Percentiles rank a stretch among this genome's conserved stretches.
phyloP scores from a whole-genome alignment of 2,888 invertebrate species.

The Polydrusus tereticollis region DNA sequence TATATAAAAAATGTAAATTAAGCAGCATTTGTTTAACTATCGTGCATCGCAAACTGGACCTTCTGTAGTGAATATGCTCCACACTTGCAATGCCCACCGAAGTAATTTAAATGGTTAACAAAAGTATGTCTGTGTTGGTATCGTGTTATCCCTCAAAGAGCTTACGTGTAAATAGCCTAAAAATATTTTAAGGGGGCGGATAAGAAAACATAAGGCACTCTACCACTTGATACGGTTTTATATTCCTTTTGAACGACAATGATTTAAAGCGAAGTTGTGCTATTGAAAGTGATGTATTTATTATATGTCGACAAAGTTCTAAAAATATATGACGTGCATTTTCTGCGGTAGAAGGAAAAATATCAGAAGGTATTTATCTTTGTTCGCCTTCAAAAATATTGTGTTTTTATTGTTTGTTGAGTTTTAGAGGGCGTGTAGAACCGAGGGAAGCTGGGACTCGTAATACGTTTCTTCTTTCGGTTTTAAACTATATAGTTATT shows the following conservation, averaged over 20 bases:
- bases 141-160: not conserved
- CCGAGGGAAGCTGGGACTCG: not conserved
- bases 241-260: conserved; percentile 45
- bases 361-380: conserved; percentile 47
- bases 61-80: no score
- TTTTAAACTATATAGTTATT: not conserved
- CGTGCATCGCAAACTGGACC: no score
- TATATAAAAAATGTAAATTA: no score
- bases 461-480: not conserved
- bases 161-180: conserved; percentile 13
- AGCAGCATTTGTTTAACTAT: no score
- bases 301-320: conserved; percentile 45
- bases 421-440: conserved; percentile 5
- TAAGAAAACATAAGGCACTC: conserved; percentile 42
- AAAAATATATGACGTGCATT: conserved; percentile 38
- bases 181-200: conserved; percentile 31
- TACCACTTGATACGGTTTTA: conserved; percentile 39
- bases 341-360: conserved; percentile 46
- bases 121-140: no score
- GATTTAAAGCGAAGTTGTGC: conserved; percentile 45
- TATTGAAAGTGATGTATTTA: conserved; percentile 48
- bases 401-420: conserved; percentile 41
- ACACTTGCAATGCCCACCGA: no score
- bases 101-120: no score
- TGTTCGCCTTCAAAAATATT: conserved; percentile 37